Evolutionary conservation across 2,888 invertebrate species (phyloP), one percentile per base, ranked within the genome.

Genomic region (Drosophila leonis): DNA sequence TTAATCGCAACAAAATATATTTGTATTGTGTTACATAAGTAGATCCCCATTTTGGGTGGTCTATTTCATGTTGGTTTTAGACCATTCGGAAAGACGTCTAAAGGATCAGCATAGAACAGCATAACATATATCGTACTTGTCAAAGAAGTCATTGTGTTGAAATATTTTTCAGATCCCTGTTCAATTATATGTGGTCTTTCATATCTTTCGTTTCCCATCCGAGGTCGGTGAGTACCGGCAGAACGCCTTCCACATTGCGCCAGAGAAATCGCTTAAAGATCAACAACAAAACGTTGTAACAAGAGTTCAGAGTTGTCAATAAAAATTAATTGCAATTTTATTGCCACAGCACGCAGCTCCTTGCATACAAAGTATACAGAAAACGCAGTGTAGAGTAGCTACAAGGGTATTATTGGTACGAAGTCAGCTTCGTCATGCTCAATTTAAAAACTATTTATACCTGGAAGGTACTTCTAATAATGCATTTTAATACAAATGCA

Each of bases 271-370:
- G 73, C 61, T 42, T 24, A 63, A 68, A 81, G 71, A 77, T 75
- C 73, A 74, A 68, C 89, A 85, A 82, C 89, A 86, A 88, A 85
- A 83, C 70, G 73, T 31, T 68, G 70, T 74, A 66, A 72, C 83
- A 79, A 81, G 79, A 82, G 88, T 83, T 88, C 85, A 83, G 88
- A 83, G 83, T 91, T 91, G 91, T 91, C 91, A 91, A 89, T 90
- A 90, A 91, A 91, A 90, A 83, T 90, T 91, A 91, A 91, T 91
- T 91, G 91, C 90, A 88, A 88, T 91, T 91, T 91, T 91, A 91
- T 91, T 91, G 90, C 87, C 80, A 76, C 69, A 69, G 78, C 81
- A 65, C 65, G 63, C 76, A 73, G 71, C 82, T 80, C 76, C 78
- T 84, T 84, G 85, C 78, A 86, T 86, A 86, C 85, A 87, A 86